phyloP scores from a whole-genome alignment of 2,113 vertebrate genomes.

The Cyprinus carpio region DNA sequence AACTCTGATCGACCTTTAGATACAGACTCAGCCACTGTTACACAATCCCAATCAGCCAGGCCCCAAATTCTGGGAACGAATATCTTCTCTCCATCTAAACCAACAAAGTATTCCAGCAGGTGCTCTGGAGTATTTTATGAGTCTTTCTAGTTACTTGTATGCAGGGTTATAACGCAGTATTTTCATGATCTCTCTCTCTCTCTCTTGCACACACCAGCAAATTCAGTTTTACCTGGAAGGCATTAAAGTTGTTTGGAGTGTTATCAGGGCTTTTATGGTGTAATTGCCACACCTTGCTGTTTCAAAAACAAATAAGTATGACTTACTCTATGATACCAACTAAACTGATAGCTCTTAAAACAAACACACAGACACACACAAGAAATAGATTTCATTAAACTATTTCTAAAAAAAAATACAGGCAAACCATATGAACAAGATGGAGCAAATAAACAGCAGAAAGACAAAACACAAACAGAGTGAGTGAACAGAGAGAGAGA shows the following conservation, averaged over 20 bases:
- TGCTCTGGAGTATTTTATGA: not conserved
- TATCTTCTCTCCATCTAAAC: not conserved
- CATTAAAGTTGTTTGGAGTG: not conserved
- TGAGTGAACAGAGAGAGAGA: not conserved
- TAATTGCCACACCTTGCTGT: conserved; percentile 5
- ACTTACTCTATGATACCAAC: not conserved
- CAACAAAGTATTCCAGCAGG: not conserved
- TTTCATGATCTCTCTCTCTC: not conserved
- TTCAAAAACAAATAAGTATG: conserved; percentile 1
- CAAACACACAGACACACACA: not conserved
- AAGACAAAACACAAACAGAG: not conserved
- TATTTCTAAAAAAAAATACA: not conserved
- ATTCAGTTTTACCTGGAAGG: conserved; percentile 8
- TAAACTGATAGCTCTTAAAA: not conserved
- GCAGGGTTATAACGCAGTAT: conserved; percentile 6
- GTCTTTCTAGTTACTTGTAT: not conserved
- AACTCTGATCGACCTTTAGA: conserved; percentile 22
- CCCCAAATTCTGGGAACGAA: not conserved
- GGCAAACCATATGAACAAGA: not conserved
- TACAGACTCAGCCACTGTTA: conserved; percentile 7
- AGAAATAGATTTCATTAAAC: not conserved
- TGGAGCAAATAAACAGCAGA: not conserved
- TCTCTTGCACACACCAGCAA: conserved; percentile 23
- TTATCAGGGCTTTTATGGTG: conserved; percentile 32
- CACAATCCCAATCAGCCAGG: conserved; percentile 27